Evolutionary conservation across 2,888 invertebrate species (phyloP).

Genomic region (Coelinius sp.): DNA sequence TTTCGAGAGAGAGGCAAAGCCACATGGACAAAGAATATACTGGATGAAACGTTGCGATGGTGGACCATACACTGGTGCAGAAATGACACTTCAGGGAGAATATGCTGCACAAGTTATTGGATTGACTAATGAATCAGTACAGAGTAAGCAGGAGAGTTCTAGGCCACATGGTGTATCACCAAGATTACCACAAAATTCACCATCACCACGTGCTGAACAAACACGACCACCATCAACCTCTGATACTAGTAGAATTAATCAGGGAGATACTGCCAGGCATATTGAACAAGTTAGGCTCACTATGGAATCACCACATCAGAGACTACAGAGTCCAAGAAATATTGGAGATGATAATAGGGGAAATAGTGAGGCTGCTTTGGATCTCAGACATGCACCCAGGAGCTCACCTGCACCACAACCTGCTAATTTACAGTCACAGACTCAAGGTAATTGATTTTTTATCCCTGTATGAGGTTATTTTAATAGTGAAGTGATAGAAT

Average conservation of each 20-base stretch:
- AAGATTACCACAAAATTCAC: constrained; percentile 62
- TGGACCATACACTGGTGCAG: constrained; percentile 90
- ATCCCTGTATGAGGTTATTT: not conserved
- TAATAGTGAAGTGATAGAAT: not conserved
- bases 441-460: constrained; percentile 57
- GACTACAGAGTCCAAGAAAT: constrained; percentile 64
- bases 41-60: constrained; percentile 94
- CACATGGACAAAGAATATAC: constrained; percentile 89
- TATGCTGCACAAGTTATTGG: constrained; percentile 92
- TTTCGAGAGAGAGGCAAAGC: constrained; percentile 87
- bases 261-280: constrained; percentile 61
- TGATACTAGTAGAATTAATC: constrained; percentile 62
- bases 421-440: constrained; percentile 59
- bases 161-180: constrained; percentile 63
- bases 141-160: constrained; percentile 53
- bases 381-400: constrained; percentile 64
- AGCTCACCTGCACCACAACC: constrained; percentile 63
- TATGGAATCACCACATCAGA: constrained; percentile 67
- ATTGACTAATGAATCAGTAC: constrained; percentile 75
- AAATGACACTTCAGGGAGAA: constrained; percentile 91
- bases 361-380: constrained; percentile 63
- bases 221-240: constrained; percentile 64
- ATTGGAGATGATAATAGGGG: constrained; percentile 60
- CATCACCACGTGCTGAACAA: constrained; percentile 62
- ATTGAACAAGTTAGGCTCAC: constrained; percentile 63